Evolutionary conservation across 2,888 invertebrate species (phyloP), one percentile per base, ranked within the genome.

Genomic region (Eristalis tenax): DNA sequence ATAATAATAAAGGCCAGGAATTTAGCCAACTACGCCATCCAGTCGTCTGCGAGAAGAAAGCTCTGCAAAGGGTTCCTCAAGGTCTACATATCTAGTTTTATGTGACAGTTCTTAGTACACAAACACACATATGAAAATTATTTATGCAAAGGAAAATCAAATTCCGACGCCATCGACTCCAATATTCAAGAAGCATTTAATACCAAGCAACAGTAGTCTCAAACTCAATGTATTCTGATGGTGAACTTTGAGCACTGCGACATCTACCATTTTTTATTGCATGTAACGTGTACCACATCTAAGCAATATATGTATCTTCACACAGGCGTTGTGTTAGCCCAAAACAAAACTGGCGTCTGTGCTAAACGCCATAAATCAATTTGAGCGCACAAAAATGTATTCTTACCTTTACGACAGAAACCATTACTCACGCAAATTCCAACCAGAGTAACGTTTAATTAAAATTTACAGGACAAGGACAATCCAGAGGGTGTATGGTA

Each of bases 301-400:
- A 6, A 6, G 15, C 1, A 50, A 15, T 69, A 6, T 32, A 32
- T n/a, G 15, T n/a, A 43, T n/a, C n/a, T n/a, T n/a, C n/a, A 43
- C 15, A 2, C n/a, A 43, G n/a, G 6, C 43, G 15, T 18, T 43
- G n/a, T n/a, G 43, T 43, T 43, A 15, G 6, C 11, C n/a, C 1
- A n/a, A 56, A 56, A 40, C n/a, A 43, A 8, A 10, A 32, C 32
- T 50, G 2, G 4, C n/a, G 43, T n/a, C 18, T 50, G 0, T 50
- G 50, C 63, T 18, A 63, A 28, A 63, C 69, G 50, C 70, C 63
- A 57, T 70, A 78, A 70, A 78, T 78, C 78, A 78, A 56, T 70
- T 65, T 64, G 11, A 70, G 63, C 56, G 22, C 18, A 38, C 63
- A 63, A 10, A 77, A 77, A 26, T n/a, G 26, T 69, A 59, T 63